Evolutionary conservation across 2,113 vertebrate species (phyloP).

Genomic region (Murina feae): DNA sequence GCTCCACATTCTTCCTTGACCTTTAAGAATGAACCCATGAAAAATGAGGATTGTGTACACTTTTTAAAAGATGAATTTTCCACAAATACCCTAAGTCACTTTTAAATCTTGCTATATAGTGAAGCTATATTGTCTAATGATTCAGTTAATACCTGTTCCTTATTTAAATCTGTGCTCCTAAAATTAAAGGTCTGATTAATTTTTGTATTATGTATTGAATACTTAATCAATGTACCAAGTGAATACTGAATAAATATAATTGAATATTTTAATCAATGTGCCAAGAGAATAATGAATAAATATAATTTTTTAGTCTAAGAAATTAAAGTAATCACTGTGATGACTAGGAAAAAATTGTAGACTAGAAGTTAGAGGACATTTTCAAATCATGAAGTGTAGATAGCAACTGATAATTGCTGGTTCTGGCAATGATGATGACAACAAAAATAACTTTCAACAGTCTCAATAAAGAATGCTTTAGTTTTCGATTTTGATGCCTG

Average conservation of each 20-base stretch:
- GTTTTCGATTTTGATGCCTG: slow-evolving; percentile 8
- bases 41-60: slow-evolving; percentile 35
- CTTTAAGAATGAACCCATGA: slow-evolving; percentile 53
- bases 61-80: slow-evolving; percentile 73
- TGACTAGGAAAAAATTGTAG: slow-evolving; percentile 19
- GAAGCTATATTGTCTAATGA: not conserved
- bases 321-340: slow-evolving; percentile 14
- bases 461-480: not conserved
- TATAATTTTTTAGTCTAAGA: slow-evolving; percentile 6
- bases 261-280: slow-evolving; percentile 15
- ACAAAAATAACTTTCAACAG: slow-evolving; percentile 2
- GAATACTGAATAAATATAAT: not conserved
- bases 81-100: slow-evolving; percentile 61
- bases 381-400: not conserved
- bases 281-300: slow-evolving; percentile 1
- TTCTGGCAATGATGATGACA: not conserved
- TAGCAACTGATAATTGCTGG: not conserved
- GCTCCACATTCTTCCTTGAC: slow-evolving; percentile 46
- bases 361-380: slow-evolving; percentile 6
- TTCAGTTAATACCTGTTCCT: slow-evolving; percentile 9
- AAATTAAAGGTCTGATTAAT: slow-evolving; percentile 28
- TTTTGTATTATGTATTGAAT: not conserved
- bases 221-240: not conserved
- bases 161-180: slow-evolving; percentile 34
- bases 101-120: slow-evolving; percentile 30